Conservation (phyloP, 2,797 vertebrate genomes). For the Limosa lapponica region DNA sequence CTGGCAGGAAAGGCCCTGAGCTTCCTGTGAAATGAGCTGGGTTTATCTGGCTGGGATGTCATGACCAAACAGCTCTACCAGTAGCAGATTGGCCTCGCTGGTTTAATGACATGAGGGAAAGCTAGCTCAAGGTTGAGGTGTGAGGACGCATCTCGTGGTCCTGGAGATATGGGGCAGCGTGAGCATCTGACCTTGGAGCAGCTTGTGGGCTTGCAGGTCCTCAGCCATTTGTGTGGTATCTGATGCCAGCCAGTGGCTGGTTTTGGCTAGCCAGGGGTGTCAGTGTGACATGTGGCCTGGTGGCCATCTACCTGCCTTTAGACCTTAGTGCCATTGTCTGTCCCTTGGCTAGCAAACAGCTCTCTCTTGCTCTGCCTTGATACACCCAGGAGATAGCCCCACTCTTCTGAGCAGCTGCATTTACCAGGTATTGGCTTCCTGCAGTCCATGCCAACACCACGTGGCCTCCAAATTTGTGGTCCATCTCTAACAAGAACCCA, state of each 20-base stretch:
- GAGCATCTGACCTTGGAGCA: neutral
- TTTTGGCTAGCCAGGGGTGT: neutral
- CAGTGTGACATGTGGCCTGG: neutral
- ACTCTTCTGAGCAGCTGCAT: neutral
- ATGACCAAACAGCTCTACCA: neutral
- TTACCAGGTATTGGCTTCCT: neutral
- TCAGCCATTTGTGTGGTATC: neutral
- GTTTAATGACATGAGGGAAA: neutral
- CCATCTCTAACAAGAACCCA: neutral
- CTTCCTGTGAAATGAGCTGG: neutral
- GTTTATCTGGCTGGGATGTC: neutral
- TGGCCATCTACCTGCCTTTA: neutral
- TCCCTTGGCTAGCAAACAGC: neutral
- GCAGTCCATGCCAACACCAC: neutral
- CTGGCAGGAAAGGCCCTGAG: neutral
- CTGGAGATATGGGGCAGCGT: rapidly evolving
- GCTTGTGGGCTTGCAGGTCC: neutral
- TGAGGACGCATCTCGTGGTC: neutral
- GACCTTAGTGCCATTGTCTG: neutral
- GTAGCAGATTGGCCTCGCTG: neutral
- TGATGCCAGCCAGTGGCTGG: neutral
- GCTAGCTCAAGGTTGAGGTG: neutral
- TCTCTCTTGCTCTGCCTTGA: neutral
- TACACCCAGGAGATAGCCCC: neutral
- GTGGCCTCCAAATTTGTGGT: neutral